phyloP scores from a whole-genome alignment of 2,113 vertebrate genomes.

The Tringa solitaria region DNA sequence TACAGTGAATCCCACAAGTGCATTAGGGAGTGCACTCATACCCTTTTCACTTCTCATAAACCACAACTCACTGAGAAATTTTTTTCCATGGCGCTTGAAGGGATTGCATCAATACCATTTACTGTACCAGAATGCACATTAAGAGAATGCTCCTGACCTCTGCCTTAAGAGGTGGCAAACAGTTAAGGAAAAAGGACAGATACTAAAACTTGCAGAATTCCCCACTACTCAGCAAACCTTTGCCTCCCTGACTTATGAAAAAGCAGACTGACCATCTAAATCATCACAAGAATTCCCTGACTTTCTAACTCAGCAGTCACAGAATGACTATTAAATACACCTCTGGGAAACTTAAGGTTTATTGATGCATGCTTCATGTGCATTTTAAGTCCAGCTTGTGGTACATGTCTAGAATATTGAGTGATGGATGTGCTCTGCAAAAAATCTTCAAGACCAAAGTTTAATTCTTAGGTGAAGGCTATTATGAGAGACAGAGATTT shows the following conservation, averaged over 20 bases:
- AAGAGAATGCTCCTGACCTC: background rate
- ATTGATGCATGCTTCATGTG: background rate
- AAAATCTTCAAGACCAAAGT: background rate
- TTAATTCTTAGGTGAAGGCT: background rate
- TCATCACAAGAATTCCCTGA: slow-evolving; percentile 28
- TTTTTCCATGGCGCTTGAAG: background rate
- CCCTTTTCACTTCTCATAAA: background rate
- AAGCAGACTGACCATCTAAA: slow-evolving; percentile 33
- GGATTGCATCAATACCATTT: background rate
- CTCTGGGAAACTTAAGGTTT: slow-evolving; percentile 43
- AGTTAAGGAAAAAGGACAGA: background rate
- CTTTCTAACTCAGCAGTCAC: slow-evolving; percentile 19
- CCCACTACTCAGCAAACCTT: slow-evolving; percentile 17
- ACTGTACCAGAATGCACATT: background rate
- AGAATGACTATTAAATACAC: slow-evolving; percentile 10
- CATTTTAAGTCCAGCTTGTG: slow-evolving; percentile 7
- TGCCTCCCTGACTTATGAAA: slow-evolving; percentile 1
- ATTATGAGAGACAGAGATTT: background rate
- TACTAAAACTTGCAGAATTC: slow-evolving; percentile 18
- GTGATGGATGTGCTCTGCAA: background rate
- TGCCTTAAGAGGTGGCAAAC: background rate
- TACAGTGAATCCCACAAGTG: background rate
- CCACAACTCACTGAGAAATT: background rate
- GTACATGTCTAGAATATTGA: slow-evolving; percentile 17
- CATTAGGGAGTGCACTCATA: background rate